These are phyloP conservation scores for Agapostemon virescens DNA, from an alignment of 2,888 invertebrate genomes.

Conservation along the genomic window DNA sequence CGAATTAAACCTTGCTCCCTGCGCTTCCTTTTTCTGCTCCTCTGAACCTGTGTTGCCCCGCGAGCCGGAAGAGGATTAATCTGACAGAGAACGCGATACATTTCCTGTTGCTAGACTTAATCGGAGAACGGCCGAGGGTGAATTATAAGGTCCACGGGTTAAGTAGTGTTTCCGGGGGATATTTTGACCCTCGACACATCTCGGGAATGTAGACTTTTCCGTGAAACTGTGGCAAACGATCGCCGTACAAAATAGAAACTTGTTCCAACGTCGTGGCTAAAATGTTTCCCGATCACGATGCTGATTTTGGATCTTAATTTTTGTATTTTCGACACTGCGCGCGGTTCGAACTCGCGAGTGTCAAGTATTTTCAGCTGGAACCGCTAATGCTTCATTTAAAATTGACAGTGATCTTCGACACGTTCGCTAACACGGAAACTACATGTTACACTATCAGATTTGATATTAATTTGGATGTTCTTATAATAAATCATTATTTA, in stretches of 20 bases:
- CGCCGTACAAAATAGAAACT: neutral
- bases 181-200: neutral
- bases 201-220: neutral
- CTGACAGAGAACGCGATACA: conserved; percentile 5
- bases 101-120: conserved; percentile 9
- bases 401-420: too few species aligned
- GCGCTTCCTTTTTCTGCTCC: conserved; percentile 5
- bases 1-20: conserved; percentile 24
- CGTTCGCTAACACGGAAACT: too few species aligned
- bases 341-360: too few species aligned
- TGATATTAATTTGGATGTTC: too few species aligned
- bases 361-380: too few species aligned
- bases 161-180: neutral
- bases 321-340: too few species aligned
- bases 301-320: too few species aligned
- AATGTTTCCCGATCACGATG: neutral
- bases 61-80: conserved; percentile 19
- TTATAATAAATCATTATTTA: too few species aligned
- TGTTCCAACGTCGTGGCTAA: neutral
- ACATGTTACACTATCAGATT: too few species aligned
- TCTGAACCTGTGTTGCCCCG: conserved; percentile 4
- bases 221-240: neutral
- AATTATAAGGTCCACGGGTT: conserved; percentile 6
- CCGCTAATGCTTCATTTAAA: too few species aligned
- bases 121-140: neutral